phyloP scores from a whole-genome alignment of 2,113 vertebrate genomes.

The Dasyprocta punctata region DNA sequence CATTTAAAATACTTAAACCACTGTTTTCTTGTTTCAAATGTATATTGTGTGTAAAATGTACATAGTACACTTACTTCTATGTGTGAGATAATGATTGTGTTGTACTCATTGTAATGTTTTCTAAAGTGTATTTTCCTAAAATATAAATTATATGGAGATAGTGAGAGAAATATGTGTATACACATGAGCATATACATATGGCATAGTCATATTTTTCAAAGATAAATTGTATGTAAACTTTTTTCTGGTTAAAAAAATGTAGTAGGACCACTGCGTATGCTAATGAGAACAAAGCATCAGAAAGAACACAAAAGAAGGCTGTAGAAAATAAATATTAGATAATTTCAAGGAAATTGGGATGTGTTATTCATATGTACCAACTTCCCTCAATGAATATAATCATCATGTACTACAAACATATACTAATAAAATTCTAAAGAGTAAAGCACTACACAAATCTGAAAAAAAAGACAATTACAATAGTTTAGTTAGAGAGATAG shows the following conservation, averaged over 20 bases:
- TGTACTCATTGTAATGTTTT: not conserved
- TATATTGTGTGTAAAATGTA: not conserved
- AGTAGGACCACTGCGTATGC: not conserved
- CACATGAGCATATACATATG: not conserved
- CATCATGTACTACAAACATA: not conserved
- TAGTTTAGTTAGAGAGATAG: slow-evolving; percentile 15
- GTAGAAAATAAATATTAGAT: not conserved
- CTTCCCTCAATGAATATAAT: not conserved
- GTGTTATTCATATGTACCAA: not conserved
- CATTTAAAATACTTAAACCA: not conserved
- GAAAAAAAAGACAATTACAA: not conserved
- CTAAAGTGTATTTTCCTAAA: not conserved
- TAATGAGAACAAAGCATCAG: not conserved
- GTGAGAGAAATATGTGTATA: not conserved
- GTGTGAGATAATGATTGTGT: not conserved
- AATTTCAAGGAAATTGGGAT: not conserved
- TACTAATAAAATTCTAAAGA: not conserved
- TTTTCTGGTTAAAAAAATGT: not conserved
- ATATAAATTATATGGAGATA: not conserved
- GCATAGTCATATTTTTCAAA: slow-evolving; percentile 28
- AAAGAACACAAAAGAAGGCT: not conserved
- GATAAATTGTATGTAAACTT: not conserved
- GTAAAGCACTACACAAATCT: not conserved
- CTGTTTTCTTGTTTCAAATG: not conserved
- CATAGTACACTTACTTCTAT: not conserved